These are phyloP conservation scores for Platysternon megacephalum DNA, from an alignment of 2,113 vertebrate genomes.

Conservation along the genomic window DNA sequence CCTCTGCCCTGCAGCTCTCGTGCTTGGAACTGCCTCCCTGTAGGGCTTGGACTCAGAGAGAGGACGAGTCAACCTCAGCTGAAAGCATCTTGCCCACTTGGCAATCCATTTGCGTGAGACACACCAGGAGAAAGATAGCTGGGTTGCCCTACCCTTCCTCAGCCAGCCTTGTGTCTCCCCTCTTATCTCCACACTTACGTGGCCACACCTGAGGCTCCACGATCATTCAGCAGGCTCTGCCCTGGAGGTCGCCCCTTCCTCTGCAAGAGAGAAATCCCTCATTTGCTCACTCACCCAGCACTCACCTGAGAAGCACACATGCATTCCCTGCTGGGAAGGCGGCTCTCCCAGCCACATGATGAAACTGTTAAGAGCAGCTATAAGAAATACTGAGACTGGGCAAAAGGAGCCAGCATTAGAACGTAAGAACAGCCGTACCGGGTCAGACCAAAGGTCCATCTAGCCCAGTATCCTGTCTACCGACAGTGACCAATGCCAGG, in stretches of 20 bases:
- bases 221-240: slow-evolving; percentile 80
- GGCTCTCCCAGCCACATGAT: not conserved
- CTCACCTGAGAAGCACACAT: too few species aligned
- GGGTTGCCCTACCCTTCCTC: not conserved
- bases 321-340: not conserved
- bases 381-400: not conserved
- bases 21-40: not conserved
- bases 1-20: not conserved
- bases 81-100: accelerated
- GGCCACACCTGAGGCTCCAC: slow-evolving; percentile 49
- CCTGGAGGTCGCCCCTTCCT: slow-evolving; percentile 90
- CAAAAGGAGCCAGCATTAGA: accelerated
- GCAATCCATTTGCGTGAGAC: not conserved
- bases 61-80: not conserved
- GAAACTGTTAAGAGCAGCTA: not conserved
- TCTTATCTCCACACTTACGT: slow-evolving; percentile 71
- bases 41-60: not conserved
- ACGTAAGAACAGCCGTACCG: too few species aligned
- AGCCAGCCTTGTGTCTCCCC: not conserved
- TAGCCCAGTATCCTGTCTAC: too few species aligned
- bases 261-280: slow-evolving; percentile 70
- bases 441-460: too few species aligned
- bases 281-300: not conserved
- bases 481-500: too few species aligned
- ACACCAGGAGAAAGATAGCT: accelerated